phyloP scores from a whole-genome alignment of 1,140 invertebrate genomes.

The Drosophila erecta region DNA sequence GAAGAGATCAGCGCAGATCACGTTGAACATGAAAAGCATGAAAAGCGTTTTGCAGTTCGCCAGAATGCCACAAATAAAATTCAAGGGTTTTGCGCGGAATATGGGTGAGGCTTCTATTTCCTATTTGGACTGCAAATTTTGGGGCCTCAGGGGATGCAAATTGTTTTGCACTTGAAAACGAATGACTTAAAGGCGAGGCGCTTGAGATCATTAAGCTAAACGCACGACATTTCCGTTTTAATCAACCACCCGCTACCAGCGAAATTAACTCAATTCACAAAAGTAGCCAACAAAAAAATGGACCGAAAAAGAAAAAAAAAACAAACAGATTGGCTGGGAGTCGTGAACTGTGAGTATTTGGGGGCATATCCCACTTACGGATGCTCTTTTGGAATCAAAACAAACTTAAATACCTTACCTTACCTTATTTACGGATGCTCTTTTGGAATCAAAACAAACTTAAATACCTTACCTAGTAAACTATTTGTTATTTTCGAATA shows the following conservation, averaged over 20 bases:
- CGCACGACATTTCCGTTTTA: conserved; percentile 77
- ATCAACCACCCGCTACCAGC: conserved; percentile 75
- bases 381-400: conserved; percentile 13
- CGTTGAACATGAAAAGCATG: conserved; percentile 72
- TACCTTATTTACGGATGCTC: conserved; percentile 8
- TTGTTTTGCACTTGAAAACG: conserved; percentile 56
- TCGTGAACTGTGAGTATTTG: conserved; percentile 31
- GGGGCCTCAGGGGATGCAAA: conserved; percentile 40
- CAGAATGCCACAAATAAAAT: conserved; percentile 26
- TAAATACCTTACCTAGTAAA: not conserved
- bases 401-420: not conserved
- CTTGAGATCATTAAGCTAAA: conserved; percentile 64
- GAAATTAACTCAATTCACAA: conserved; percentile 53
- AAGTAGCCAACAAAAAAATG: conserved; percentile 30
- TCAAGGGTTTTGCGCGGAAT: conserved; percentile 54
- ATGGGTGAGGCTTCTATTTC: conserved; percentile 16
- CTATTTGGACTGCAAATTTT: conserved; percentile 26
- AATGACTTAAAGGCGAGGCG: conserved; percentile 44
- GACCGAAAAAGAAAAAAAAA: conserved; percentile 9
- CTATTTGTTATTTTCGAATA: too few species aligned
- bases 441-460: not conserved
- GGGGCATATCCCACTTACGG: not conserved
- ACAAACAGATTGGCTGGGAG: conserved; percentile 8
- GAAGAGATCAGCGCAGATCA: conserved; percentile 62
- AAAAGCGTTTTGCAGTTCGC: conserved; percentile 37